Percentiles rank a stretch among this genome's conserved stretches.
Conservation (phyloP, 2,113 vertebrate genomes). For the Notarius lentiginosus region DNA sequence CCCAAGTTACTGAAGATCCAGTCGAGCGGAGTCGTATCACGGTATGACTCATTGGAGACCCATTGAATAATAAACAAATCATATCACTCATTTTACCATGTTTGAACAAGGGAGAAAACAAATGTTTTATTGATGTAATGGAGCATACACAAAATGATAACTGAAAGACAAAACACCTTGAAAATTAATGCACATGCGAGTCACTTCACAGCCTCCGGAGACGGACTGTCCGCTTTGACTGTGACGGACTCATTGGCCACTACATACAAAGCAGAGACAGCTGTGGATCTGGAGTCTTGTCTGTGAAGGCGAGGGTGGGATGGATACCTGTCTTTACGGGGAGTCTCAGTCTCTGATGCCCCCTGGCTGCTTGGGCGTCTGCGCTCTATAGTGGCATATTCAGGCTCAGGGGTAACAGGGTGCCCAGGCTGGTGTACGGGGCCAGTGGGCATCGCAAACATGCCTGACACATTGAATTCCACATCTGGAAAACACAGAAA, state of each 20-base stretch:
- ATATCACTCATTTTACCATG: constrained; percentile 35
- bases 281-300: constrained; percentile 68
- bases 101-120: constrained; percentile 20
- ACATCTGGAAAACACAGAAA: constrained; percentile 76
- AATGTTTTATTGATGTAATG: constrained; percentile 47
- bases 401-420: constrained; percentile 71
- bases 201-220: constrained; percentile 51
- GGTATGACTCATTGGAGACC: constrained; percentile 1
- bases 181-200: not conserved
- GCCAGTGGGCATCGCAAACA: constrained; percentile 81
- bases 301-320: constrained; percentile 65
- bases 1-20: constrained; percentile 24
- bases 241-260: constrained; percentile 74
- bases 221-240: constrained; percentile 65
- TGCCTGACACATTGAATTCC: constrained; percentile 96
- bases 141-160: constrained; percentile 40
- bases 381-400: constrained; percentile 79
- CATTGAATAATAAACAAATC: constrained; percentile 30
- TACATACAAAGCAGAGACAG: constrained; percentile 71
- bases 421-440: constrained; percentile 74
- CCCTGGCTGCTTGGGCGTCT: constrained; percentile 88
- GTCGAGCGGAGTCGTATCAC: not conserved
- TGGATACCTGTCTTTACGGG: constrained; percentile 93
- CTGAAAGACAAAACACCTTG: constrained; percentile 31
- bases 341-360: constrained; percentile 79